Evolutionary conservation across 2,113 vertebrate genomes (phyloP).

Genomic region (Pomatorhinus ruficollis): DNA sequence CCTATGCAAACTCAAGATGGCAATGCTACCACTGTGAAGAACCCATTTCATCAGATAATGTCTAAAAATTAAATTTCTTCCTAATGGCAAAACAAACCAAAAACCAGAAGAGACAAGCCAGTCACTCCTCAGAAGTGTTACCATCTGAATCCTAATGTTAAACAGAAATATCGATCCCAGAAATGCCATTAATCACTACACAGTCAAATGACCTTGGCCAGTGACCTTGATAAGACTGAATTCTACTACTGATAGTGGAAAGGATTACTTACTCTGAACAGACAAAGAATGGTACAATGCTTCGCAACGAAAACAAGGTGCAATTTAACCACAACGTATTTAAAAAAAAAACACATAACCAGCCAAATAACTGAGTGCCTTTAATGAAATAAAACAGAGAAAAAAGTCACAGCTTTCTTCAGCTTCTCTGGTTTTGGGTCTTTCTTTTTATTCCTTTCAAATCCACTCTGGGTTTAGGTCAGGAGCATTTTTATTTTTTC

Average conservation of each 20-base stretch:
- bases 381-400: background rate
- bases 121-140: background rate
- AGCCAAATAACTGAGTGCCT: background rate
- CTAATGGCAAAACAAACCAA: background rate
- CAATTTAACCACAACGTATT: background rate
- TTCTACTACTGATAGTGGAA: constrained; percentile 6
- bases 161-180: background rate
- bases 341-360: background rate
- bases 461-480: background rate
- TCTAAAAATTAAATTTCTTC: constrained; percentile 16
- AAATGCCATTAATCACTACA: constrained; percentile 26
- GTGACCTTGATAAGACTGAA: constrained; percentile 38
- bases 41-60: background rate
- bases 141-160: background rate
- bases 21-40: background rate
- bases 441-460: background rate
- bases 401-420: background rate
- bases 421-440: background rate
- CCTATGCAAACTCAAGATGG: background rate
- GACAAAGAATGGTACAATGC: background rate
- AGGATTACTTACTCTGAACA: background rate
- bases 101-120: background rate
- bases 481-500: background rate
- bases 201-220: constrained; percentile 1
- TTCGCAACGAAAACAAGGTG: background rate